Evolutionary conservation across 1,140 invertebrate genomes (phyloP).

Genomic region (Drosophila virilis): DNA sequence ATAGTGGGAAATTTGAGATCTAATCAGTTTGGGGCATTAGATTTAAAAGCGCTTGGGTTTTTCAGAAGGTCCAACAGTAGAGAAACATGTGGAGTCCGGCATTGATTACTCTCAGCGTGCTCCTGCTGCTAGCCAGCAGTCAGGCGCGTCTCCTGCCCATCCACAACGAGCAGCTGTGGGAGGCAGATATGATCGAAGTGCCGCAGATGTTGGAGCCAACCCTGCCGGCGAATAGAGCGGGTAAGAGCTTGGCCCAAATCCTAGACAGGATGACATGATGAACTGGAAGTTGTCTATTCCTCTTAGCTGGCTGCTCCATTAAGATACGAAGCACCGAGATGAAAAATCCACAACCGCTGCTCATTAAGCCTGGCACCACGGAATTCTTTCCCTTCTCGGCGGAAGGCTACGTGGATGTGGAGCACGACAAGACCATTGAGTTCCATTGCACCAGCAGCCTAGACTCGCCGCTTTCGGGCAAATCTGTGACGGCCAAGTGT

Average conservation of each 20-base stretch:
- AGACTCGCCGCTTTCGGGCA: conserved; percentile 64
- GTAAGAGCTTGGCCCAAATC: conserved; percentile 21
- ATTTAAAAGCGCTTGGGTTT: conserved; percentile 60
- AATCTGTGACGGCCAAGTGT: conserved; percentile 63
- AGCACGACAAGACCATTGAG: conserved; percentile 58
- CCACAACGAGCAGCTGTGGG: conserved; percentile 48
- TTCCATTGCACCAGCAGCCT: conserved; percentile 69
- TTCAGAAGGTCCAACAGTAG: conserved; percentile 34
- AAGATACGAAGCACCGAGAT: conserved; percentile 63
- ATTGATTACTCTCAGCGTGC: conserved; percentile 46
- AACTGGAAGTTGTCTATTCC: neutral
- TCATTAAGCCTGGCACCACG: conserved; percentile 62
- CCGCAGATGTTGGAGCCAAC: conserved; percentile 31
- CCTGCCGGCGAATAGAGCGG: conserved; percentile 33
- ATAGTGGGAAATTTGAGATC: conserved; percentile 34
- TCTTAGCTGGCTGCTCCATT: conserved; percentile 60
- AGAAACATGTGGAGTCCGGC: conserved; percentile 55
- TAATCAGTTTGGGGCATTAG: conserved; percentile 48
- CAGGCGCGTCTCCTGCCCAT: conserved; percentile 55
- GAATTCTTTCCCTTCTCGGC: conserved; percentile 58
- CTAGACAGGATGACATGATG: too few relatives aligned
- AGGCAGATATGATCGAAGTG: conserved; percentile 47
- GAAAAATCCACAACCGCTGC: conserved; percentile 66
- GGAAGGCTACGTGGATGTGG: conserved; percentile 58
- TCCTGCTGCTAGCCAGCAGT: conserved; percentile 28